These are phyloP conservation scores for Lumbricus terrestris DNA, from an alignment of 2,888 invertebrate genomes.

Conservation along the genomic window DNA sequence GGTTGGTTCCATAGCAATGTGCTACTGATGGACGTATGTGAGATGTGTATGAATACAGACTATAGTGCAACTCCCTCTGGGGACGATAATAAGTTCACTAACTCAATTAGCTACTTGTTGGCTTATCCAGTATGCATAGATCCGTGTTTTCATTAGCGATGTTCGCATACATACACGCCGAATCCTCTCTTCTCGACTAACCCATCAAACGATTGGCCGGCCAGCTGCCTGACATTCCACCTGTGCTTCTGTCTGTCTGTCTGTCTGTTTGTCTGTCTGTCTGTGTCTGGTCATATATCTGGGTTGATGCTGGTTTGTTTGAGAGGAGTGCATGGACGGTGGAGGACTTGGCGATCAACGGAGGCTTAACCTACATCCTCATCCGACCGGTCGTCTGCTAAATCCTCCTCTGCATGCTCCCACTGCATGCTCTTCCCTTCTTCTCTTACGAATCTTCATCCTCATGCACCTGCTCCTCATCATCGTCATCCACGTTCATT, in stretches of 20 bases:
- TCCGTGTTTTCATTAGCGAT: neutral
- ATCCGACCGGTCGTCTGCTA: neutral
- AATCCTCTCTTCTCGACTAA: neutral
- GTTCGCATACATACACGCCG: neutral
- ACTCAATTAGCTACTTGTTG: neutral
- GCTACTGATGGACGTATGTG: neutral
- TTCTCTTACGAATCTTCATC: neutral
- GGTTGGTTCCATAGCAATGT: no score
- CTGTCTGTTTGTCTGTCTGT: neutral
- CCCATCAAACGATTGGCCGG: neutral
- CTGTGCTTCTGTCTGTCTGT: neutral
- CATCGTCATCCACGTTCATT: neutral
- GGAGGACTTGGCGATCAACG: neutral
- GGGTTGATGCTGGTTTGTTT: neutral
- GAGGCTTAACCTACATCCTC: neutral
- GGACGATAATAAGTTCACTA: neutral
- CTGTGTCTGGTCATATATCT: neutral
- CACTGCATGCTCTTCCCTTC: neutral
- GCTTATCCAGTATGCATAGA: neutral
- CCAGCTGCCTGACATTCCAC: neutral
- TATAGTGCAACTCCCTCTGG: neutral
- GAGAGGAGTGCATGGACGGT: no score
- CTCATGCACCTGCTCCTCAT: neutral
- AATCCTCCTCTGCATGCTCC: neutral
- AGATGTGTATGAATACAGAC: neutral